Evolutionary conservation across 2,888 invertebrate species (phyloP).

Genomic region (Falcaria lacertinaria): DNA sequence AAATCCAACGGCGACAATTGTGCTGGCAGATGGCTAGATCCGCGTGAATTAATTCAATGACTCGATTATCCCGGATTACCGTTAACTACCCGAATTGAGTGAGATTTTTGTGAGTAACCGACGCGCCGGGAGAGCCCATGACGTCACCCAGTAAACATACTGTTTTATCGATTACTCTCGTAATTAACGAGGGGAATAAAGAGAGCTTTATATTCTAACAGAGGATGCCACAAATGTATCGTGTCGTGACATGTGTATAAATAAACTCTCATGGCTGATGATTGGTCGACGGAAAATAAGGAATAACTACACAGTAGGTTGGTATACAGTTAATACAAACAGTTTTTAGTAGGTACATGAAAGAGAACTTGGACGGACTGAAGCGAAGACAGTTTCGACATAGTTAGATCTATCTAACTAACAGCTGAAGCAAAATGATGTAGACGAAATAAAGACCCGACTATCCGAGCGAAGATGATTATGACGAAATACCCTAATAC

Average conservation of each 20-base stretch:
- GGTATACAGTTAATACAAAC: too few species aligned
- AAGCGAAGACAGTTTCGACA: too few species aligned
- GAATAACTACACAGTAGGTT: too few species aligned
- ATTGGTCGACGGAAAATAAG: too few species aligned
- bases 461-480: too few species aligned
- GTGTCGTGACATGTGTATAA: not conserved
- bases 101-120: slow-evolving; percentile 40
- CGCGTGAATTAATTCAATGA: slow-evolving; percentile 42
- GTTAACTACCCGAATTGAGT: slow-evolving; percentile 22
- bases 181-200: slow-evolving; percentile 23
- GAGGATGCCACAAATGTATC: slow-evolving; percentile 5
- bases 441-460: too few species aligned
- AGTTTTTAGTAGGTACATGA: too few species aligned
- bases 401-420: too few species aligned
- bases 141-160: slow-evolving; percentile 45
- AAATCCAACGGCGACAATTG: slow-evolving; percentile 18
- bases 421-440: too few species aligned
- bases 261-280: not conserved
- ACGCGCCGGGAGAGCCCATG: slow-evolving; percentile 33
- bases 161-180: slow-evolving; percentile 28
- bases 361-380: too few species aligned
- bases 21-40: slow-evolving; percentile 25
- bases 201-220: slow-evolving; percentile 21
- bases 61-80: slow-evolving; percentile 38
- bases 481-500: too few species aligned